These are phyloP conservation scores for Coenobita brevimanus DNA, from an alignment of 1,140 invertebrate genomes.

Conservation along the genomic window DNA sequence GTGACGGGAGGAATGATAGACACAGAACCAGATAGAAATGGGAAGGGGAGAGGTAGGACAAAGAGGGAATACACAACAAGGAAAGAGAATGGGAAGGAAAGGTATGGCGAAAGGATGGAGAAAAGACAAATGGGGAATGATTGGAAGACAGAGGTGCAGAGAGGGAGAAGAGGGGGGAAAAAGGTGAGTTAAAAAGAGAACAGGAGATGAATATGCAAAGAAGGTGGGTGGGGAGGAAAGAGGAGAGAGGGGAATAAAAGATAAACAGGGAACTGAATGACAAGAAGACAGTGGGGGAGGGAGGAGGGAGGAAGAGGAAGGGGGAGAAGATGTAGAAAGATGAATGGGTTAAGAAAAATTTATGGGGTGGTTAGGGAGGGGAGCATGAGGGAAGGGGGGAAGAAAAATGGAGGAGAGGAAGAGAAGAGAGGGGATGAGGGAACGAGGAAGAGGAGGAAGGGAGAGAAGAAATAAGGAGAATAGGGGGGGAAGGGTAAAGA, in stretches of 20 bases:
- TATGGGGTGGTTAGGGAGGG: too few species aligned
- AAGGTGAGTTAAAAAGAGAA: too few species aligned
- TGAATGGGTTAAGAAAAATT: background rate
- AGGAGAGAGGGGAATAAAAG: too few species aligned
- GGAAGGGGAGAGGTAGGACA: background rate
- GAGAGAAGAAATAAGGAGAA: background rate
- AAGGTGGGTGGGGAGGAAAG: background rate
- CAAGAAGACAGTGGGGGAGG: too few species aligned
- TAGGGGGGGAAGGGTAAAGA: too few species aligned
- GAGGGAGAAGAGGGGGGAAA: too few species aligned
- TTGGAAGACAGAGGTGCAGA: too few species aligned
- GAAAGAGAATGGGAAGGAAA: background rate
- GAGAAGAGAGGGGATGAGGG: background rate
- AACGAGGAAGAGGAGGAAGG: background rate
- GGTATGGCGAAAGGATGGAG: background rate
- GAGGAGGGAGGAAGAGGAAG: background rate
- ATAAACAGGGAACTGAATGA: too few species aligned
- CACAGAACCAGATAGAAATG: background rate
- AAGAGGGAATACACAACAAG: background rate
- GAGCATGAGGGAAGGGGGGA: too few species aligned
- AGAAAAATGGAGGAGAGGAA: background rate
- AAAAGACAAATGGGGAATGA: too few species aligned
- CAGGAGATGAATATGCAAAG: background rate
- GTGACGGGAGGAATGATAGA: background rate
- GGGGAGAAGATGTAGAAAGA: background rate